Evolutionary conservation across 2,797 vertebrate species (phyloP).

Genomic region (Morelia viridis): DNA sequence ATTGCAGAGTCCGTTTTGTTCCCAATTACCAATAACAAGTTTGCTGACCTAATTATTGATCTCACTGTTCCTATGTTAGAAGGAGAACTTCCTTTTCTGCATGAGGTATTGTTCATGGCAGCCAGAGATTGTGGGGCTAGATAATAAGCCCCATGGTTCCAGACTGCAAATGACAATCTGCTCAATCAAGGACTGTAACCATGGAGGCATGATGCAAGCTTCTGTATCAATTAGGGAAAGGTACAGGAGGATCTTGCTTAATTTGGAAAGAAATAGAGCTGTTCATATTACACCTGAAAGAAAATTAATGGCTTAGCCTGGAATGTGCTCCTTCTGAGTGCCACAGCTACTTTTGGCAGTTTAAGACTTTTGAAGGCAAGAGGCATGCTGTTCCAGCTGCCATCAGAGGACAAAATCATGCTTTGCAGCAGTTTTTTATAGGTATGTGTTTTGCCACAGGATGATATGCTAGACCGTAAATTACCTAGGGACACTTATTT

Average conservation of each 20-base stretch:
- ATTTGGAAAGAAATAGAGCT: background rate
- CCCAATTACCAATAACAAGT: background rate
- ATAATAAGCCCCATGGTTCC: background rate
- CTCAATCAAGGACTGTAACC: background rate
- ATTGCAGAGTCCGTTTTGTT: background rate
- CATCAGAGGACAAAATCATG: no score
- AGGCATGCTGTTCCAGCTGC: no score
- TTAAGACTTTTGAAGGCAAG: no score
- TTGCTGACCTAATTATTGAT: background rate
- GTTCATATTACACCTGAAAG: no score
- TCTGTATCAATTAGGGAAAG: background rate
- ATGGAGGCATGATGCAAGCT: background rate
- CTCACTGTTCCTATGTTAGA: background rate
- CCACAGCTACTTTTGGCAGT: no score
- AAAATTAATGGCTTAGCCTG: no score
- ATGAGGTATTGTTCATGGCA: background rate
- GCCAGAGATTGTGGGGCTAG: background rate
- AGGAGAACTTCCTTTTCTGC: background rate
- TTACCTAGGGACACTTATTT: no score
- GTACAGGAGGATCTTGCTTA: background rate
- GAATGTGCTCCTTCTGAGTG: no score
- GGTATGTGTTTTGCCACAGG: no score
- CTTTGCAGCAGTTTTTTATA: no score
- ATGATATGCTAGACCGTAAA: no score
- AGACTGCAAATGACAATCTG: background rate